Evolutionary conservation across 2,888 invertebrate species (phyloP), one percentile per base, ranked within the genome.

Genomic region (Hedychridium roseum): DNA sequence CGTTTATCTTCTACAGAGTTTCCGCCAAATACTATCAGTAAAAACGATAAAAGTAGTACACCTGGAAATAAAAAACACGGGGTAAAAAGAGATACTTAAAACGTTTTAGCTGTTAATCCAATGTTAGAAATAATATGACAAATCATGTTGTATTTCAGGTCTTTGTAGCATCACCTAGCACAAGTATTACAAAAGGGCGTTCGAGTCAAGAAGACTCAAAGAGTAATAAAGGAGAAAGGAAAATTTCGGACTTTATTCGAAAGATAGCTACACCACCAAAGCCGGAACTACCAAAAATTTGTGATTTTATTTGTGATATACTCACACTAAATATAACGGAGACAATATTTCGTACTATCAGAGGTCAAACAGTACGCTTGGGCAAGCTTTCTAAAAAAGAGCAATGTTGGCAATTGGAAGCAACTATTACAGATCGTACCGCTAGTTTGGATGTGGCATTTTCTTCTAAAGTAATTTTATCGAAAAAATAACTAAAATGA

Each of bases 381-480:
- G 82, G 84, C 3, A 86, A 85, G 64, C 71, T 88, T 50, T 79
- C 80, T 0, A 81, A 85, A 1, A 78, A 79, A 9, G 82, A 83
- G 52, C 78, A 80, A 0, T 79, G 75, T 0, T 88, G 86, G 84
- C 80, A 80, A 64, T 74, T 88, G 18, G 81, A 80, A 43, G 85
- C 85, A 51, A 82, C 80, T 5, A 75, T 88, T 35, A 80, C 80
- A 4, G 88, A 88, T 71, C 82, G 80, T 12, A 84, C 83, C 3
- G 85, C 82, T 1, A 80, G 74, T 39, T 56, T 88, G 11, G 81
- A 83, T 38, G 83, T 84, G 1, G 80, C 81, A 12, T 82, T 88
- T 41, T 81, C 85, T 1, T 83, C 83, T 52, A 80, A 83, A 60
- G 82, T 87, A 64, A 12, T 30, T 27, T 38, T 42, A n/a, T 58